phyloP scores from a whole-genome alignment of 2,113 vertebrate species.

The Crotalus viridis region DNA sequence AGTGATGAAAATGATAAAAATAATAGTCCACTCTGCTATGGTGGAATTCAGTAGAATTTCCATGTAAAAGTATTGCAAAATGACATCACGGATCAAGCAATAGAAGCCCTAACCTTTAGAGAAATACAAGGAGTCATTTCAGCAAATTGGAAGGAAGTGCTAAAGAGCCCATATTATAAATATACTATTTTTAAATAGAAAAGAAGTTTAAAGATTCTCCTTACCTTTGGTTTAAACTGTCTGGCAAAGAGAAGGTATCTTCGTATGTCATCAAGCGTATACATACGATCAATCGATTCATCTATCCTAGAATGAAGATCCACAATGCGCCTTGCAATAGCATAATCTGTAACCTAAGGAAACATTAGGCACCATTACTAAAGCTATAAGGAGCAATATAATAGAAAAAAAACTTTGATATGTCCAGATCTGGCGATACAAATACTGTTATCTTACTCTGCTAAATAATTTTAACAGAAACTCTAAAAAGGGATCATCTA shows the following conservation, averaged over 20 bases:
- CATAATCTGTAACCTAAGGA: slow-evolving; percentile 91
- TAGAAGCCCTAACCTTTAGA: not conserved
- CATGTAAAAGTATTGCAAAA: not conserved
- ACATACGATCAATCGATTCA: slow-evolving; percentile 90
- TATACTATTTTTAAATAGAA: not conserved
- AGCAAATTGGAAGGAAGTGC: not conserved
- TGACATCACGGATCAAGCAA: not conserved
- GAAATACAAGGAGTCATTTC: not conserved
- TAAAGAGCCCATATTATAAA: not conserved
- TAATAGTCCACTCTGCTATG: not conserved
- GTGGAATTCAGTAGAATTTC: not conserved
- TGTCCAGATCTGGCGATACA: not conserved
- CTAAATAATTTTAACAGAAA: not conserved
- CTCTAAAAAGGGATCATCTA: not conserved
- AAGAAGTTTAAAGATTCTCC: not conserved
- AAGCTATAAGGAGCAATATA: not conserved
- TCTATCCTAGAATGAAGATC: slow-evolving; percentile 92
- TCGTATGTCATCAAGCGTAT: slow-evolving; percentile 92
- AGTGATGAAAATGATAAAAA: not conserved
- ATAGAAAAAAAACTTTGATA: not conserved
- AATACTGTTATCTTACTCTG: not conserved
- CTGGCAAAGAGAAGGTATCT: slow-evolving; percentile 95
- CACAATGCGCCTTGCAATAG: slow-evolving; percentile 95
- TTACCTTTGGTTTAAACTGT: slow-evolving; percentile 98
- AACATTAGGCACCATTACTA: not conserved